Evolutionary conservation across 2,113 vertebrate genomes (phyloP).

Genomic region (Proteles cristata): DNA sequence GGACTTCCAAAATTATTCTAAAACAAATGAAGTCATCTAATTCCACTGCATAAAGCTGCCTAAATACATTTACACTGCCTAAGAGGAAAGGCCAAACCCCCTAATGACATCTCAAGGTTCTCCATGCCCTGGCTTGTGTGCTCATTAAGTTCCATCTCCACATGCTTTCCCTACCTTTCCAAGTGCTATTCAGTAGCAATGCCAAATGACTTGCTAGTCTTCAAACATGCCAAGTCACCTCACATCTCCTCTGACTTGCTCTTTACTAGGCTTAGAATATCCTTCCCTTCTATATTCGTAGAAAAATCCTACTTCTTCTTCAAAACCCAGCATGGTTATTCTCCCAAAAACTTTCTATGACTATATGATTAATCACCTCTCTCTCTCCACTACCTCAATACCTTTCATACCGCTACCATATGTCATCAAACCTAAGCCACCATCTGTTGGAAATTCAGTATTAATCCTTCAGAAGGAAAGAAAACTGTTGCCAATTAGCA

Average conservation of each 20-base stretch:
- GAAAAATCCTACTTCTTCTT: background rate
- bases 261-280: background rate
- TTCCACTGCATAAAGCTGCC: background rate
- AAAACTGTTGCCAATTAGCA: background rate
- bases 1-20: background rate
- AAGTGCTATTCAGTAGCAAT: background rate
- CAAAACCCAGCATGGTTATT: background rate
- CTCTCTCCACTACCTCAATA: background rate
- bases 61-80: background rate
- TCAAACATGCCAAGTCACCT: accelerated
- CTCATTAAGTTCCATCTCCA: background rate
- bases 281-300: background rate
- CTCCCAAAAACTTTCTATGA: background rate
- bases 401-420: background rate
- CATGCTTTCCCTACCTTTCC: background rate
- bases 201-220: accelerated
- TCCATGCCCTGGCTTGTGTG: background rate
- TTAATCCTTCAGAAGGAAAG: background rate
- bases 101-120: background rate
- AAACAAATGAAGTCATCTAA: background rate
- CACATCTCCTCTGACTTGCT: background rate
- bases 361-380: background rate
- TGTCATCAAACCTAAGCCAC: background rate
- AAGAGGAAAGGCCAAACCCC: background rate
- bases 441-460: background rate